phyloP scores from a whole-genome alignment of 2,888 invertebrate genomes.

The Eumerus sabulonum region DNA sequence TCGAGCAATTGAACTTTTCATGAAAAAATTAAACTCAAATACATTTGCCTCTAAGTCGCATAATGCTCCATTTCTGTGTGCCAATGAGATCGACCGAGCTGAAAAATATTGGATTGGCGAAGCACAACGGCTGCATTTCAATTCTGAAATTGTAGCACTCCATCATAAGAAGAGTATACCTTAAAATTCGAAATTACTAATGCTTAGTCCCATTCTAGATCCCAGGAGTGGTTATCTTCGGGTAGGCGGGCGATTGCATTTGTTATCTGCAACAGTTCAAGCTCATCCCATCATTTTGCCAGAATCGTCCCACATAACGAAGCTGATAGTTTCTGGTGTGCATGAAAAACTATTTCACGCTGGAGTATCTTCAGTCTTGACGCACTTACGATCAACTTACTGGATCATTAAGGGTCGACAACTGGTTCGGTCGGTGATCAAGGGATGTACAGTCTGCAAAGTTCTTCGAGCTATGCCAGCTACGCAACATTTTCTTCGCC shows the following conservation, averaged over 20 bases:
- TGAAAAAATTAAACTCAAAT: slow-evolving; percentile 5
- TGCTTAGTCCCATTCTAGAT: slow-evolving; percentile 26
- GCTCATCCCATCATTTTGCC: slow-evolving; percentile 21
- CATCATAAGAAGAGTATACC: slow-evolving; percentile 12
- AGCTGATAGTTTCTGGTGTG: slow-evolving; percentile 12
- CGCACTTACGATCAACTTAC: slow-evolving; percentile 14
- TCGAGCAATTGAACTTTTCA: slow-evolving; percentile 13
- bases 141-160: slow-evolving; percentile 23
- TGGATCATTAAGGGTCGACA: slow-evolving; percentile 26
- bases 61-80: not conserved
- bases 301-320: slow-evolving; percentile 18
- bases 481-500: slow-evolving; percentile 33
- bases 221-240: not conserved
- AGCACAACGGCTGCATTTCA: slow-evolving; percentile 24
- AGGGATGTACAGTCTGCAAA: slow-evolving; percentile 23
- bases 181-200: slow-evolving; percentile 22
- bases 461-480: slow-evolving; percentile 10
- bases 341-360: slow-evolving; percentile 30
- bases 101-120: slow-evolving; percentile 28
- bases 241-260: slow-evolving; percentile 20
- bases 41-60: not conserved
- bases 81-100: slow-evolving; percentile 5
- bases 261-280: not conserved
- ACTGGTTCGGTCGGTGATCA: slow-evolving; percentile 1
- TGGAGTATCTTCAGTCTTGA: slow-evolving; percentile 18